Base-by-base conservation (phyloP, 2,888 invertebrate species). In the Cotesia congregata region DNA sequence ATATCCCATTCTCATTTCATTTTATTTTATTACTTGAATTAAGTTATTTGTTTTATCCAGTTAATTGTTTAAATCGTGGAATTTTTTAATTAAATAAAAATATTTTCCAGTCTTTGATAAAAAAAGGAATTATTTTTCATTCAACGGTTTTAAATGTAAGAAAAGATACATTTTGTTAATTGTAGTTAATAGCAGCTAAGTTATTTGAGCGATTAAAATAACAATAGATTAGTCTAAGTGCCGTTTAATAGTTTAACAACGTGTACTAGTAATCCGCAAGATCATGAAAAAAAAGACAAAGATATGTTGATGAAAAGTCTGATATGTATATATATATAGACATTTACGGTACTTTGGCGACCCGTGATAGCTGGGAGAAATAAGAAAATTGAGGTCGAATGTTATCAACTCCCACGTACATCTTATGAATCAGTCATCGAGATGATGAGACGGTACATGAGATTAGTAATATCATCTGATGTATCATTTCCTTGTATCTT, bases 331-430 rank as follows among this genome's bases (percentile, higher is more conserved):
- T 61, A 17, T 76, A 64, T 79, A 3, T 30, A 30, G 30, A 30
- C 30, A 30, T 30, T 3, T 70, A 78, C 77, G 78, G 74, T 78
- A 75, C 72, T 65, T 72, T 4, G 12, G 50, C 1, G 50, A 50
- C 12, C 50, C 9, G 50, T 4, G 50, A 50, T 50, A 12, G 7
- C 50, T 7, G 12, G 50, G 76, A 75, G 64, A 67, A 67, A 50
- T 69, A 72, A 67, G 73, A 76, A 61, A 77, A 80, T 78, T 77
- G 74, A 74, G 75, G 73, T 74, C 72, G 68, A 20, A 71, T 78
- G 78, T 80, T 78, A 78, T 77, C 76, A 80, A 80, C 79, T 80
- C 83, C 82, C 79, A 81, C 81, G 81, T 50, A 50, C 80, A 81
- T 81, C 82, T 77, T 78, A 76, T 79, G 79, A 80, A 82, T 83